These are phyloP conservation scores for Megaceryle torquata DNA, from an alignment of 2,113 vertebrate species.

Conservation along the genomic window DNA sequence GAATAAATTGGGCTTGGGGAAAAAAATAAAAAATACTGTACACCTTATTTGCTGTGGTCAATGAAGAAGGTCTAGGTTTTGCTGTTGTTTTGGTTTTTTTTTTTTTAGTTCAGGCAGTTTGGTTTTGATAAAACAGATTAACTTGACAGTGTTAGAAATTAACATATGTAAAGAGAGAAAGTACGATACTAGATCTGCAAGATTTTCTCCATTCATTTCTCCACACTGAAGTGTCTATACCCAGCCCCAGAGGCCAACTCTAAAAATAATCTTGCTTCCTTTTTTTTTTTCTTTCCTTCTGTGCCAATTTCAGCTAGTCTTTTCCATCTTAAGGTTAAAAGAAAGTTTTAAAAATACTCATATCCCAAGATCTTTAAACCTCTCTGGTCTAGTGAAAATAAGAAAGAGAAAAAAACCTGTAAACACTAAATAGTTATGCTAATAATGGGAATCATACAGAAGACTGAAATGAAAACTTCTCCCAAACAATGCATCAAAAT, in stretches of 20 bases:
- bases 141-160: neutral
- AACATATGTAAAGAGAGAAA: neutral
- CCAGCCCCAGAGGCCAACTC: neutral
- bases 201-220: neutral
- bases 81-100: neutral
- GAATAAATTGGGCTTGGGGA: constrained; percentile 53
- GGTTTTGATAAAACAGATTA: neutral
- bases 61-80: neutral
- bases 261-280: neutral
- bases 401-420: neutral
- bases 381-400: neutral
- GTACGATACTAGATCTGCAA: neutral
- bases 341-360: neutral
- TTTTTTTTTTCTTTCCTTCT: neutral
- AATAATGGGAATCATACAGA: neutral
- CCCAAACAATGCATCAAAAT: neutral
- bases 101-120: neutral
- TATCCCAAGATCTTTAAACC: neutral
- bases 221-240: neutral
- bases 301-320: neutral
- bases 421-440: neutral
- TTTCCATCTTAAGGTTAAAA: neutral
- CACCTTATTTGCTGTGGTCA: constrained; percentile 12
- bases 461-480: neutral
- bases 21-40: constrained; percentile 15